Conservation (phyloP, 2,888 invertebrate species). For the Pseudococcus jackbeardsleyi region DNA sequence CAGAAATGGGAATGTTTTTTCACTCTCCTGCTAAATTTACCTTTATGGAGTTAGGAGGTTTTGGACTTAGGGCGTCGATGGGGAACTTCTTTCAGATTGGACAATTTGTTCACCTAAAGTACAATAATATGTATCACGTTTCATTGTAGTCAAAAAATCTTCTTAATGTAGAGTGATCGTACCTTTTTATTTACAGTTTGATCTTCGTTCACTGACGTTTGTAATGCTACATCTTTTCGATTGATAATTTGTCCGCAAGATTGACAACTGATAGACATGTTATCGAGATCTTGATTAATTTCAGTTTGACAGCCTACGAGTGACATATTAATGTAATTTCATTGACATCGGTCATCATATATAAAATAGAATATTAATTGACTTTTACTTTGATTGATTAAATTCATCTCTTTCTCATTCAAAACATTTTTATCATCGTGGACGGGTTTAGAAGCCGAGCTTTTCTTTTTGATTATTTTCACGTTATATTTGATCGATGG, state of each 20-base stretch:
- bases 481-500: constrained; percentile 50
- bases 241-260: constrained; percentile 38
- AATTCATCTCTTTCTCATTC: constrained; percentile 14
- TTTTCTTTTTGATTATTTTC: constrained; percentile 34
- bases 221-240: constrained; percentile 16
- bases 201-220: background rate
- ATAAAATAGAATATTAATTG: background rate
- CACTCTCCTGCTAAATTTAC: too few relatives aligned
- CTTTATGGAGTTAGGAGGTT: too few relatives aligned
- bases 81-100: too few relatives aligned
- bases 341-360: background rate
- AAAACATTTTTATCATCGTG: background rate
- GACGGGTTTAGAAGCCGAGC: background rate
- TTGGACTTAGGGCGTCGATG: too few relatives aligned
- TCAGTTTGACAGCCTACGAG: constrained; percentile 48
- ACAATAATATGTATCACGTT: too few relatives aligned
- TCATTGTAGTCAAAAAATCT: too few relatives aligned
- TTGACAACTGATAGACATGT: constrained; percentile 20
- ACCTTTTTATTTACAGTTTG: constrained; percentile 1
- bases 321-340: background rate
- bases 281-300: background rate
- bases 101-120: too few relatives aligned
- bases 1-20: too few relatives aligned
- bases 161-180: background rate
- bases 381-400: background rate